phyloP scores from a whole-genome alignment of 2,888 invertebrate species.

The Acrocyrtus sp. region DNA sequence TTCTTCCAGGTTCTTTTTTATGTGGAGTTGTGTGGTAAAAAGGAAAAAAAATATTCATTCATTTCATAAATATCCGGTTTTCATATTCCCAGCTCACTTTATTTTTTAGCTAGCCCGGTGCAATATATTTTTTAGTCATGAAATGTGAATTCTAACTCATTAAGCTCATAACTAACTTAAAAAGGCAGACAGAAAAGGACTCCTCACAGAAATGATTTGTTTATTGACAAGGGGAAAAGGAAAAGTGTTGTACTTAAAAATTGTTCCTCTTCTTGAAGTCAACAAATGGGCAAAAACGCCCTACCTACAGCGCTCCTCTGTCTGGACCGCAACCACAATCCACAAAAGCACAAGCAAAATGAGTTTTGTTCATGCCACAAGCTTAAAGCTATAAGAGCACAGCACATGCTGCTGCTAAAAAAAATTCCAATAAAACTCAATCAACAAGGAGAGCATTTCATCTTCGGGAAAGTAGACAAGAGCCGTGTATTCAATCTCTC shows the following conservation, averaged over 20 bases:
- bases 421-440: constrained; percentile 41
- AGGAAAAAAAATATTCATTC: too few species aligned
- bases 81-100: too few species aligned
- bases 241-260: not conserved
- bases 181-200: too few species aligned
- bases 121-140: not conserved
- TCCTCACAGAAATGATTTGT: constrained; percentile 12
- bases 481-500: constrained; percentile 32
- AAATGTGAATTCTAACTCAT: constrained; percentile 12
- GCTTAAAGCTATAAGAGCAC: not conserved
- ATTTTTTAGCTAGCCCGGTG: too few species aligned
- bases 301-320: not conserved
- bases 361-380: constrained; percentile 20
- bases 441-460: constrained; percentile 32
- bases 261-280: too few species aligned
- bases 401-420: not conserved
- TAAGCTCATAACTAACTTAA: constrained; percentile 7
- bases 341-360: not conserved
- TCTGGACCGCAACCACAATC: not conserved
- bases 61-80: too few species aligned
- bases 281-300: too few species aligned
- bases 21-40: too few species aligned
- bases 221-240: constrained; percentile 27
- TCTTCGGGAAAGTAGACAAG: constrained; percentile 20
- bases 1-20: too few species aligned